phyloP scores from a whole-genome alignment of 1,140 invertebrate genomes.

The Bombus pascuorum region DNA sequence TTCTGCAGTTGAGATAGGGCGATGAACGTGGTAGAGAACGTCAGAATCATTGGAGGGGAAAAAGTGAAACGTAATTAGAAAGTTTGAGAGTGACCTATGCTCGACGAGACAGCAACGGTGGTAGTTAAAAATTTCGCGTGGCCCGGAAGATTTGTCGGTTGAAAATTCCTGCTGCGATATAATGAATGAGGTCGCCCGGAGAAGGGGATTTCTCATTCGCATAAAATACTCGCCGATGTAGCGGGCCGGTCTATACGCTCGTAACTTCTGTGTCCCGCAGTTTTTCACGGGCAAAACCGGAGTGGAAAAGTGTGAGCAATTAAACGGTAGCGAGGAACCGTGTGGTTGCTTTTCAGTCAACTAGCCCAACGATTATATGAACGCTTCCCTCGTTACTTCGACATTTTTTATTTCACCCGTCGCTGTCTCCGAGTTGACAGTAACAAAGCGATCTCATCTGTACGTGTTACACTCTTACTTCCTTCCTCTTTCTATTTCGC shows the following conservation, averaged over 20 bases:
- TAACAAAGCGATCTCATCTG: slow-evolving; percentile 45
- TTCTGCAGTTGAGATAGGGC: neutral
- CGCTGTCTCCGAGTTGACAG: slow-evolving; percentile 19
- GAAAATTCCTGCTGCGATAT: slow-evolving; percentile 33
- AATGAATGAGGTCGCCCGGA: slow-evolving; percentile 4
- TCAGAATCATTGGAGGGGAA: neutral
- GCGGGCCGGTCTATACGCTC: slow-evolving; percentile 1
- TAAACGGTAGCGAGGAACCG: slow-evolving; percentile 57
- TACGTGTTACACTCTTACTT: slow-evolving; percentile 8
- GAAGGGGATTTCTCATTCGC: slow-evolving; percentile 11
- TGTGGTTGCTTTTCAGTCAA: slow-evolving; percentile 52
- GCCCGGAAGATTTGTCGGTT: slow-evolving; percentile 10
- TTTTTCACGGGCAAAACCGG: slow-evolving; percentile 21
- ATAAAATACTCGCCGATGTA: slow-evolving; percentile 24
- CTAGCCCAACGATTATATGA: slow-evolving; percentile 57
- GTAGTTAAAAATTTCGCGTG: slow-evolving; percentile 21
- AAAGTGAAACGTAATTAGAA: slow-evolving; percentile 9
- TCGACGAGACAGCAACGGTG: neutral
- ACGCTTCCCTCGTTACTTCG: slow-evolving; percentile 47
- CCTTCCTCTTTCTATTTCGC: neutral
- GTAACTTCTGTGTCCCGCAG: slow-evolving; percentile 16
- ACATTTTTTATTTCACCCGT: slow-evolving; percentile 19
- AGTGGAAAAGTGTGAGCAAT: slow-evolving; percentile 60
- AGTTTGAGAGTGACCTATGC: neutral
- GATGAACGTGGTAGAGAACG: neutral